phyloP scores from a whole-genome alignment of 2,888 invertebrate genomes.

The Didymodactylos carnosus region DNA sequence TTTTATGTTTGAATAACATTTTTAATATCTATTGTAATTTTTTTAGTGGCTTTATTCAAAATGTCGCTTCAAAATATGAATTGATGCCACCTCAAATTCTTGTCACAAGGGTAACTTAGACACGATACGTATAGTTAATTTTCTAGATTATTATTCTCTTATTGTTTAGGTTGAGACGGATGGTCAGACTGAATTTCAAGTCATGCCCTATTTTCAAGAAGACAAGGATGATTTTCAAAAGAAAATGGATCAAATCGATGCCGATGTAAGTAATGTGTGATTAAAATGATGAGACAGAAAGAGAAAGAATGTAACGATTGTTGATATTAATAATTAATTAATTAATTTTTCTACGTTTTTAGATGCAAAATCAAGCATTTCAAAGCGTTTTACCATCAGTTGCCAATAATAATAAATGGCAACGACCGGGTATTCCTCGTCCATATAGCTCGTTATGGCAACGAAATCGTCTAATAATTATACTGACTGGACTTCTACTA shows the following conservation, averaged over 20 bases:
- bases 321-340: too few relatives aligned
- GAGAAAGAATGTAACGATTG: too few relatives aligned
- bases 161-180: not conserved
- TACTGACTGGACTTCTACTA: not conserved
- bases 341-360: too few relatives aligned
- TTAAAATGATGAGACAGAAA: not conserved
- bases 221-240: not conserved
- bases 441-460: too few relatives aligned
- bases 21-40: too few relatives aligned
- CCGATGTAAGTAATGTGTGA: not conserved
- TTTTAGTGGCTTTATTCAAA: not conserved
- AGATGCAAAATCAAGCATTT: not conserved
- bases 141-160: too few relatives aligned
- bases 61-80: not conserved
- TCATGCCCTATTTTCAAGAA: not conserved
- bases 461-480: not conserved
- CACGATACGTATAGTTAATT: too few relatives aligned
- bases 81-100: not conserved
- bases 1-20: not conserved
- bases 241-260: not conserved
- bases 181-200: not conserved
- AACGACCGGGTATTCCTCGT: too few relatives aligned
- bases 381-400: not conserved
- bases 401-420: not conserved
- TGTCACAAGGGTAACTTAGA: too few relatives aligned